Conservation (phyloP, 2,113 vertebrate species). For the Crocuta crocuta region DNA sequence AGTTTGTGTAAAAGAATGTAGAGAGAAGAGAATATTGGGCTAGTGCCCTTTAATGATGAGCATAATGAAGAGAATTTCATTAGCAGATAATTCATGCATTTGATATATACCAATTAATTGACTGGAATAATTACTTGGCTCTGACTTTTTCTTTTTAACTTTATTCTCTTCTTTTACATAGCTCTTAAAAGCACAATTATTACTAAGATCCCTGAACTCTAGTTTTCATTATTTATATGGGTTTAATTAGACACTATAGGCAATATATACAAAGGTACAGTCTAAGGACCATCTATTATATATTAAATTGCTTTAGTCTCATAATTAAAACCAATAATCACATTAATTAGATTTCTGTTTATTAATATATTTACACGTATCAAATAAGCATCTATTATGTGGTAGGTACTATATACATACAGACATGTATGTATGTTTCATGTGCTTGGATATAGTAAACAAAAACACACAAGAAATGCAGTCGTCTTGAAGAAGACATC, state of each 20-base stretch:
- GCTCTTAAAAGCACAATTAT: slow-evolving; percentile 64
- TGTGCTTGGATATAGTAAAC: background rate
- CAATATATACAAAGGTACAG: slow-evolving; percentile 62
- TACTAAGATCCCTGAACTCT: slow-evolving; percentile 58
- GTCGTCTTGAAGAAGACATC: background rate
- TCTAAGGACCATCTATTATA: slow-evolving; percentile 60
- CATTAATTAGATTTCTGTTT: slow-evolving; percentile 63
- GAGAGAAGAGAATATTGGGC: slow-evolving; percentile 1
- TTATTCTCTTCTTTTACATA: slow-evolving; percentile 51
- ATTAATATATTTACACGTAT: slow-evolving; percentile 40
- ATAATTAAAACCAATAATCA: slow-evolving; percentile 63
- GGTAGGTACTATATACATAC: background rate
- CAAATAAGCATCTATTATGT: background rate
- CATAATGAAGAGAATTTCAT: slow-evolving; percentile 81
- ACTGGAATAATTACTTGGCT: slow-evolving; percentile 80
- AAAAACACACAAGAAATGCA: background rate
- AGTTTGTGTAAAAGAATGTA: slow-evolving; percentile 70
- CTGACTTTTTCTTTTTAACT: slow-evolving; percentile 72
- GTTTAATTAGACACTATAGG: slow-evolving; percentile 53
- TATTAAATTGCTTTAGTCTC: background rate
- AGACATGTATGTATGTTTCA: background rate
- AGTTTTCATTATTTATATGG: slow-evolving; percentile 64
- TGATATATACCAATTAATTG: slow-evolving; percentile 79
- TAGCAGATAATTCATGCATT: slow-evolving; percentile 76
- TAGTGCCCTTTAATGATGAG: slow-evolving; percentile 64